Base-by-base conservation (phyloP, 2,888 invertebrate genomes). In the Amaurobius ferox region DNA sequence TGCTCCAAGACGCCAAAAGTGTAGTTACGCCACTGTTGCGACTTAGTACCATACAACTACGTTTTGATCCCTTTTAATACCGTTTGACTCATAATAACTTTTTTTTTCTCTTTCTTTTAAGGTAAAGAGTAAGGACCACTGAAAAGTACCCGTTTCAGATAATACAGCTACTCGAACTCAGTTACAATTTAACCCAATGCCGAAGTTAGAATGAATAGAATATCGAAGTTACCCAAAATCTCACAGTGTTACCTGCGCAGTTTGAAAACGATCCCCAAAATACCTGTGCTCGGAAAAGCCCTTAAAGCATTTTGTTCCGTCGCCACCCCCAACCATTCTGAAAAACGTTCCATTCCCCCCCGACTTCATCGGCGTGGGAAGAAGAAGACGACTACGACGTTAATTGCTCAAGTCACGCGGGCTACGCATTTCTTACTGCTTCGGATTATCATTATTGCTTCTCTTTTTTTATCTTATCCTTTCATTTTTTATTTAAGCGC, bases 321-420 rank as follows among this genome's bases (percentile, higher is more conserved):
- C 71, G 64, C 83, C 83, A 85, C 83, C 83, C 77, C 83, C 83
- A 77, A 85, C 83, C 44, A 85, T 72, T 77, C 83, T 71, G 77
- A 67, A 55, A 55, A 55, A 55, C 29, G 32, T 68, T 40, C n/a
- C 66, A 16, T 61, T 29, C n/a, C 83, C 83, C 71, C 83, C 83
- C 77, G 35, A 40, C 68, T 40, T 55, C 68, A 66, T 73, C 61
- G 80, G 83, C 83, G 83, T 85, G 83, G 83, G 83, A 85, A 85
- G 83, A 85, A 85, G 83, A 83, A 85, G 83, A 85, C 83, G 76
- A 83, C 76, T 76, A 30, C 76, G 83, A 85, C 83, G 83, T 77
- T 85, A 85, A 85, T 85, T 85, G 83, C 77, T 30, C 83, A 40
- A 85, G 83, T 85, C 83, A 85, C 83, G 83, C 83, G 77, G 83